Base-by-base conservation (phyloP, 2,113 vertebrate species). In the Lonchura striata region DNA sequence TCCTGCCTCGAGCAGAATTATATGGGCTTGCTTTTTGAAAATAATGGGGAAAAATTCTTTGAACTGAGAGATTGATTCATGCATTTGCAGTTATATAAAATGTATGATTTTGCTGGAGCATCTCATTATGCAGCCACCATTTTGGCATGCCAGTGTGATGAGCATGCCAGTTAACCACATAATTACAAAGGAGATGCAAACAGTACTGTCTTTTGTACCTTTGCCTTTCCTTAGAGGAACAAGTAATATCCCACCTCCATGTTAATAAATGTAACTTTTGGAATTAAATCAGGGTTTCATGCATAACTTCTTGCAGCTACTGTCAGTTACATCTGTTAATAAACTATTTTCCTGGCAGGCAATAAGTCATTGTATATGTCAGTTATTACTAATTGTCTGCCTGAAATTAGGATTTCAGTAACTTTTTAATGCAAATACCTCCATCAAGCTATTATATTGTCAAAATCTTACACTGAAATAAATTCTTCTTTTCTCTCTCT, bases 331-430 rank as follows among this genome's bases (percentile, higher is more conserved):
- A 18, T 77, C 39, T 74, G 33, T 56, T 87, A 79, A 92, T 52
- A 75, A 89, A 53, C 35, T 63, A 30, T 52, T 71, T 86, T 24
- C 9, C 85, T 90, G 72, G 14, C 42, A 82, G 59, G 13, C 52
- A 92, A 27, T 71, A 94, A 65, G 31, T 66, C 33, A 59, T 46
- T 64, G 17, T 59, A 23, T 41, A 41, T 75, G n/a, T 49, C 68
- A 94, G 21, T 83, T 94, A 82, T 54, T 80, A 64, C 47, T 77
- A 93, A 77, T 81, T 86, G 1, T 74, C 17, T 68, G 17, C 30
- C 56, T 88, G 85, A 86, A 95, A 91, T 72, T 61, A 82, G 52
- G 42, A 92, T 91, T 90, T 72, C 27, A 46, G 35, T 74, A 86
- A 70, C 12, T 59, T 87, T 72, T 82, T 53, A 81, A 60, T 19